These are phyloP conservation scores for Orchesella cincta DNA, from an alignment of 1,140 invertebrate genomes.

Conservation along the genomic window DNA sequence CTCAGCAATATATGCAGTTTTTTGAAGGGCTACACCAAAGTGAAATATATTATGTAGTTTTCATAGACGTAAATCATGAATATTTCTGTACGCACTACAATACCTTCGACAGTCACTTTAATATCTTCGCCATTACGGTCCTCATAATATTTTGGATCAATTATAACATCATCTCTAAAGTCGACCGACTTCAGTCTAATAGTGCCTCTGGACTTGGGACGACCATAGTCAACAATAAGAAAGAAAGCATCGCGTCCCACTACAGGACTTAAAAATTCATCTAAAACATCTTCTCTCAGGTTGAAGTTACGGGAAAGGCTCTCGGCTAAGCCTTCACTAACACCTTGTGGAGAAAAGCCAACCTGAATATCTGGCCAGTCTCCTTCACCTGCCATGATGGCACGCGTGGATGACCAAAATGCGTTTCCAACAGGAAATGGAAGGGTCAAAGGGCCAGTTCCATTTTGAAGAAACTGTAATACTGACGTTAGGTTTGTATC, in stretches of 20 bases:
- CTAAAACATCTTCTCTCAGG: conserved; percentile 14
- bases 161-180: background rate
- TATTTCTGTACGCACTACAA: background rate
- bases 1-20: background rate
- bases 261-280: conserved; percentile 25
- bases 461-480: conserved; percentile 38
- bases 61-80: background rate
- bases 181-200: background rate
- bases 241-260: background rate
- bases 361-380: conserved; percentile 46
- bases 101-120: background rate
- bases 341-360: conserved; percentile 19
- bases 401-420: conserved; percentile 13
- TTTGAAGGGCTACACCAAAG: conserved; percentile 1
- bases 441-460: conserved; percentile 24
- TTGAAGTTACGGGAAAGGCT: conserved; percentile 21
- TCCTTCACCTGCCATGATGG: background rate
- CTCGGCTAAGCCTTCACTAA: background rate
- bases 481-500: conserved; percentile 20
- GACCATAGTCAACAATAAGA: background rate
- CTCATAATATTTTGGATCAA: conserved; percentile 29
- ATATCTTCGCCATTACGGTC: background rate
- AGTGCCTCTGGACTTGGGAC: background rate
- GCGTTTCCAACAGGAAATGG: conserved; percentile 15
- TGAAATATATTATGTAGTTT: too few species aligned